Conservation (phyloP, 1,140 invertebrate species). For the Macrocentrus cingulum region DNA sequence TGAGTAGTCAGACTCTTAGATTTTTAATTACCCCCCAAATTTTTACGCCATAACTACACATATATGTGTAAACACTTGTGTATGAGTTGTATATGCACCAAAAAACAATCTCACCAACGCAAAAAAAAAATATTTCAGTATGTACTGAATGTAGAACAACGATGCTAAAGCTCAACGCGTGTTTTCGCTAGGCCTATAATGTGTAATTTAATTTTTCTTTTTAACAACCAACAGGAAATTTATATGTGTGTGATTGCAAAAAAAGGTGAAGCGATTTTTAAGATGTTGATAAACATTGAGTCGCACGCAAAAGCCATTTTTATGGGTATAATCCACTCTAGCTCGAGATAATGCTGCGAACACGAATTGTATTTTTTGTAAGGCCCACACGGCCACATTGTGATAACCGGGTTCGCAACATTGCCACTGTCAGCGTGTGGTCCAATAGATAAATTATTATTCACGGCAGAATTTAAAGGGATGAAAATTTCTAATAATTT, state of each 20-base stretch:
- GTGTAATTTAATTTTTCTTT: too few relatives aligned
- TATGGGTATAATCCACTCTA: slow-evolving; percentile 28
- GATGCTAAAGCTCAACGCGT: too few relatives aligned
- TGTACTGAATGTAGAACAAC: too few relatives aligned
- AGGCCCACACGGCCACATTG: slow-evolving; percentile 54
- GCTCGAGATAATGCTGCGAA: slow-evolving; percentile 44
- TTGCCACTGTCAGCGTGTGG: slow-evolving; percentile 35
- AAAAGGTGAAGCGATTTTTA: neutral
- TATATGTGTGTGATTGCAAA: neutral
- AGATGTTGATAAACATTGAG: neutral
- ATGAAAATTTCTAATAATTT: neutral
- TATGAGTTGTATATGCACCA: too few relatives aligned
- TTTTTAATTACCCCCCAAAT: too few relatives aligned
- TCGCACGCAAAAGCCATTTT: slow-evolving; percentile 10
- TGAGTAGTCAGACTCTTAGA: too few relatives aligned
- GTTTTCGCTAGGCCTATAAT: too few relatives aligned
- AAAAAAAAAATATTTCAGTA: too few relatives aligned
- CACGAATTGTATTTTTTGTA: slow-evolving; percentile 59
- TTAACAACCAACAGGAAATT: too few relatives aligned
- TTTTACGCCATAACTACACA: too few relatives aligned
- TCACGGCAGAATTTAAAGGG: neutral
- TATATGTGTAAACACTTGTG: too few relatives aligned
- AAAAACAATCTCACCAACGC: too few relatives aligned
- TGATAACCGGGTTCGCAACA: slow-evolving; percentile 56
- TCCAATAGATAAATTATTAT: slow-evolving; percentile 7